Base-by-base conservation (phyloP, 2,113 vertebrate species). In the Cygnus buccinator region DNA sequence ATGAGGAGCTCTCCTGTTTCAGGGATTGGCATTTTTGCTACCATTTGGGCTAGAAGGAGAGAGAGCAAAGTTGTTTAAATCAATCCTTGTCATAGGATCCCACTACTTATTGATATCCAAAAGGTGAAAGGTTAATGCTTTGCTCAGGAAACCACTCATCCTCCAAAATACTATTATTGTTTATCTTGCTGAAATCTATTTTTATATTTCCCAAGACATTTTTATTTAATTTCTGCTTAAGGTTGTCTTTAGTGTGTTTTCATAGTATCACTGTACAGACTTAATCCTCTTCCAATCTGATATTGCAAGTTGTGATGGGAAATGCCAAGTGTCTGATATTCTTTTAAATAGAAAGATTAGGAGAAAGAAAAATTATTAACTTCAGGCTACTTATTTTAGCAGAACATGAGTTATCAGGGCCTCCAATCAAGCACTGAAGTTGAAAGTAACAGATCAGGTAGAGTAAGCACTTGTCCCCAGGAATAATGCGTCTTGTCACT, bases 81-180 rank as follows among this genome's bases (percentile, higher is more conserved):
- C 95, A 95, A 94, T 95, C 82, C 76, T 84, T 90, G 94, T 79
- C 92, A 94, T 70, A 80, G 66, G 54, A 96, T 95, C 67, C 70
- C 55, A 87, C 88, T 59, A 67, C 80, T 94, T 96, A 96, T 86
- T 88, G 94, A 94, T 96, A 92, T 93, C 79, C 62, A 59, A 63
- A 67, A 92, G 94, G 95, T 96, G 93, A 97, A 95, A 98, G 96
- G 96, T 96, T 97, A 97, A 97, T 94, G 90, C 55, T 95, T 97
- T 95, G 89, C 89, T 94, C 84, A 94, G 96, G 92, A 97, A 97
- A 97, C 84, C 88, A 93, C 90, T 95, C 94, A 95, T 96, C 87
- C 88, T 96, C 92, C 90, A 95, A 97, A 96, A 97, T 91, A 95
- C 94, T 96, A 94, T 96, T 96, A 97, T 93, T 97, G 93, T 95